Evolutionary conservation across 2,113 vertebrate species (phyloP).

Genomic region (Petrocephalus zakoni): DNA sequence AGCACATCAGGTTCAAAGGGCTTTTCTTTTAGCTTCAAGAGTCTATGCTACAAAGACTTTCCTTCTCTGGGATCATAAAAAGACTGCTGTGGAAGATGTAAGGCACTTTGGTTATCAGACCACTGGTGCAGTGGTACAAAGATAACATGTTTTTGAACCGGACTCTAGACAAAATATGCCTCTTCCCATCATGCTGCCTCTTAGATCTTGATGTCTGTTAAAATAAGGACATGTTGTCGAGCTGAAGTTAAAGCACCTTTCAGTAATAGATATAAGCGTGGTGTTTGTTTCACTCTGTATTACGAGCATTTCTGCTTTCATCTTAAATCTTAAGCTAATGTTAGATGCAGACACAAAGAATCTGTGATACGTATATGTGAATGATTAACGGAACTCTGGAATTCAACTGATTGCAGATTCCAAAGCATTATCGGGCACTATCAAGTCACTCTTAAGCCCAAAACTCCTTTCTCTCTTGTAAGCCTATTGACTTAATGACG

Average conservation of each 20-base stretch:
- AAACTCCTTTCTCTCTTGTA: neutral
- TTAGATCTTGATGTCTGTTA: conserved; percentile 40
- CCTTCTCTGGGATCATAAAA: conserved; percentile 19
- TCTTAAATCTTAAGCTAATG: conserved; percentile 18
- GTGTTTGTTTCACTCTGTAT: neutral
- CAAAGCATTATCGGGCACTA: neutral
- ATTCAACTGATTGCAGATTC: conserved; percentile 8
- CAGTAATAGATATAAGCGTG: neutral
- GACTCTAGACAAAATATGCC: conserved; percentile 60
- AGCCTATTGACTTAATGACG: neutral
- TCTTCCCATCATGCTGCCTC: conserved; percentile 23
- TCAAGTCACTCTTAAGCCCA: neutral
- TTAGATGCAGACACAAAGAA: neutral
- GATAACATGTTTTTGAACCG: conserved; percentile 46
- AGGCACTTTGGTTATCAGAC: conserved; percentile 47
- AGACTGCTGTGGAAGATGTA: conserved; percentile 27
- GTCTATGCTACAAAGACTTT: conserved; percentile 23
- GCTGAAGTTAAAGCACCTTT: neutral
- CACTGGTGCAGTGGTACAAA: conserved; percentile 51
- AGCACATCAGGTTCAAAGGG: neutral
- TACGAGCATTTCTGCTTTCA: conserved; percentile 7
- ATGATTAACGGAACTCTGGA: neutral
- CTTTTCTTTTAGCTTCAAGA: neutral
- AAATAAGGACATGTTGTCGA: neutral
- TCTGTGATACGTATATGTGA: neutral